Conservation (phyloP, 2,888 invertebrate species). For the Gryllus longicercus region DNA sequence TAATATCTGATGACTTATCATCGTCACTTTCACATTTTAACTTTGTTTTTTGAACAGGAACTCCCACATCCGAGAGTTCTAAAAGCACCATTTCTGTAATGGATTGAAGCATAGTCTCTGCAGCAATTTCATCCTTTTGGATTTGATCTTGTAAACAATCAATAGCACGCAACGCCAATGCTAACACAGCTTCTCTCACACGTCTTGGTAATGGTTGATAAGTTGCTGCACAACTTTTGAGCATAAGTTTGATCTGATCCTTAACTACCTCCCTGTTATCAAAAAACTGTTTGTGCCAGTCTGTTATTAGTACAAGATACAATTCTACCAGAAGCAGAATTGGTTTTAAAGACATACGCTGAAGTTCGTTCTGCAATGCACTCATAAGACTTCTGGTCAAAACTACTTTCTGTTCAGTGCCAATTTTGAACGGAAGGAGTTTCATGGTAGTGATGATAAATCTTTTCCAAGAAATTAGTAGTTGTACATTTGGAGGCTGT, state of each 20-base stretch:
- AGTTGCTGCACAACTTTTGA: background rate
- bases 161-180: background rate
- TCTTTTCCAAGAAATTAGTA: conserved; percentile 2
- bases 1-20: background rate
- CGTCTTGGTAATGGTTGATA: conserved; percentile 17
- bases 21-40: background rate
- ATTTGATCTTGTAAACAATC: background rate
- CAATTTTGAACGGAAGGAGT: conserved; percentile 4
- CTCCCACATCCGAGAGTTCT: background rate
- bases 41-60: background rate
- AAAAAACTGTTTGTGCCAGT: conserved; percentile 4
- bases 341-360: background rate
- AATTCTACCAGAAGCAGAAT: background rate
- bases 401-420: background rate
- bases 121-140: background rate
- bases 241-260: background rate
- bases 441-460: background rate
- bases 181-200: background rate
- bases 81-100: background rate
- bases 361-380: background rate
- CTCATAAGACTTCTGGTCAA: background rate
- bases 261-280: background rate
- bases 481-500: background rate
- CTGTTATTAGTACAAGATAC: conserved; percentile 2
- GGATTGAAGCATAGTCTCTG: background rate